These are phyloP conservation scores for Zaprionus taronus DNA, from an alignment of 1,140 invertebrate species.

Conservation along the genomic window DNA sequence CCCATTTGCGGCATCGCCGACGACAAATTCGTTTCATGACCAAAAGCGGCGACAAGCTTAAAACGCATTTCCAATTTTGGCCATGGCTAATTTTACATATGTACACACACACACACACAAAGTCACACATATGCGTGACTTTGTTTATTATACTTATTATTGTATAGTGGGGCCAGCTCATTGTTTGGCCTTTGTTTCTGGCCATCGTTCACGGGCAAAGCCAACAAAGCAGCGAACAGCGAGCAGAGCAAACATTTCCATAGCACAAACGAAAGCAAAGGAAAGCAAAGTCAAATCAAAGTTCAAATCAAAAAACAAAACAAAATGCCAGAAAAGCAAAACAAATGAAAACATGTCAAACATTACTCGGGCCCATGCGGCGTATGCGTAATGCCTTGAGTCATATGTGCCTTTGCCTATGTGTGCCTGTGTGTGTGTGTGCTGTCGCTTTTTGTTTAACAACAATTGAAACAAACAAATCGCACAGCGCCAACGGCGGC, in stretches of 20 bases:
- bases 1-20: constrained; percentile 49
- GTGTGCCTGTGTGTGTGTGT: background rate
- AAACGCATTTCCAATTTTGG: constrained; percentile 77
- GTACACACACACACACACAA: constrained; percentile 5
- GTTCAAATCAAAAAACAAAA: background rate
- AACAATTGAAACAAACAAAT: constrained; percentile 7
- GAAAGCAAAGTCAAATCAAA: background rate
- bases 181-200: constrained; percentile 35
- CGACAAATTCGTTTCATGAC: constrained; percentile 77
- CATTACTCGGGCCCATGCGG: background rate
- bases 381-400: constrained; percentile 10
- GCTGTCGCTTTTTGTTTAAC: background rate
- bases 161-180: constrained; percentile 24
- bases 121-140: background rate
- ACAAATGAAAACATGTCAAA: background rate
- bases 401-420: background rate
- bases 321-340: background rate
- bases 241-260: constrained; percentile 23
- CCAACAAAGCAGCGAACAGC: constrained; percentile 14
- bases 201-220: constrained; percentile 10
- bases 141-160: constrained; percentile 19
- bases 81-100: constrained; percentile 73
- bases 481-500: background rate
- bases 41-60: constrained; percentile 71
- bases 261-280: background rate